phyloP scores from a whole-genome alignment of 2,888 invertebrate species.

The Chrysotoxum bicinctum region DNA sequence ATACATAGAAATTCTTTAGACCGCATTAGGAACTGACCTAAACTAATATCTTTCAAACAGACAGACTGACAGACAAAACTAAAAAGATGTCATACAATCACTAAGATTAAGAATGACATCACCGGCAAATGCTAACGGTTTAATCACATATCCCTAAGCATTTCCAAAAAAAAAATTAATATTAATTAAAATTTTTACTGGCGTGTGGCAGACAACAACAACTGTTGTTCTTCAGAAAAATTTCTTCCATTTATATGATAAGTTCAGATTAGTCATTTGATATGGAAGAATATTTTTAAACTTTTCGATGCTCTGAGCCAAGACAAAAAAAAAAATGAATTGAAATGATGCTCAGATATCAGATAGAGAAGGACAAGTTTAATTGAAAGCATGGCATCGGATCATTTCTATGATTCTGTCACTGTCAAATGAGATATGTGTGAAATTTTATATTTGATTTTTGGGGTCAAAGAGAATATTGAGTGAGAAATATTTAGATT shows the following conservation, averaged over 20 bases:
- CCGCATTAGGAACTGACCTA: constrained; percentile 53
- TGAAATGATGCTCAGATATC: constrained; percentile 13
- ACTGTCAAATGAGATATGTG: constrained; percentile 15
- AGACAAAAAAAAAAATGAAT: not conserved
- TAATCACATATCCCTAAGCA: constrained; percentile 61
- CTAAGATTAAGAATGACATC: constrained; percentile 56
- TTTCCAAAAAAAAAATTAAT: constrained; percentile 49
- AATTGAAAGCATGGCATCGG: constrained; percentile 27
- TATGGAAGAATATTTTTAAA: constrained; percentile 22
- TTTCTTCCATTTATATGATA: constrained; percentile 38
- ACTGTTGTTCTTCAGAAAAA: constrained; percentile 16
- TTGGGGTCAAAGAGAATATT: constrained; percentile 20
- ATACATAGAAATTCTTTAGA: constrained; percentile 27
- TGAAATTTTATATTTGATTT: constrained; percentile 28
- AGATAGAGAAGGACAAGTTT: constrained; percentile 25
- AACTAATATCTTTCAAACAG: constrained; percentile 43
- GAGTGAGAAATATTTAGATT: not conserved
- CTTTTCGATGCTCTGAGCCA: constrained; percentile 6
- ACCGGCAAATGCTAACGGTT: constrained; percentile 53
- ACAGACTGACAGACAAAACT: not conserved
- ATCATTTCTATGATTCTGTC: constrained; percentile 6
- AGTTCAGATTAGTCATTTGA: constrained; percentile 33
- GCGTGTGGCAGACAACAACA: constrained; percentile 32
- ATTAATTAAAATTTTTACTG: constrained; percentile 57
- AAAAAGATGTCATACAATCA: constrained; percentile 35